Evolutionary conservation across 2,888 invertebrate genomes (phyloP), one percentile per base, ranked within the genome.

Genomic region (Drosophila meridionalis): DNA sequence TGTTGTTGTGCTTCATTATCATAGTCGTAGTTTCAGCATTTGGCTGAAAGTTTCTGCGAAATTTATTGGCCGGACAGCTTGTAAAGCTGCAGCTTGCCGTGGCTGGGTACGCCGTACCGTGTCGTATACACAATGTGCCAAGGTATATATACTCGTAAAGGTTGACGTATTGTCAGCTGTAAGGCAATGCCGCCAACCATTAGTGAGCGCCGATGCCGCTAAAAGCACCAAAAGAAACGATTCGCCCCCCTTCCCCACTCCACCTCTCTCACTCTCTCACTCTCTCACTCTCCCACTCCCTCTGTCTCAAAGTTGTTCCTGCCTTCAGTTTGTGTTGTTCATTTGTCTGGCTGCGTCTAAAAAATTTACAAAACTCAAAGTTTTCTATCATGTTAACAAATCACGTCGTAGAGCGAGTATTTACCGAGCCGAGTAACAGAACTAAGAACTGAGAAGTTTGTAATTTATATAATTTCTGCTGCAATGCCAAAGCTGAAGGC

Each of bases 301-400:
- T 36, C 14, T 28, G 12, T 48, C 2, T 26, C 42, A 77, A 79
- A 80, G 59, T 81, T 81, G 59, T 48, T 71, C 69, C 73, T 70
- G n/a, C 56, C 12, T 62, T 70, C 57, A 72, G 55, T 78, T 72
- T 36, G 53, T 32, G 72, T 73, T 55, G 66, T 43, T 47, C 12
- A 40, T 60, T 69, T 59, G 40, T 61, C 56, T 56, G 56, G 28
- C 62, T 78, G 82, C 79, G 78, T 73, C 78, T 81, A 81, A 52
- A 82, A 81, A 80, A 34, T 34, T 71, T 83, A 77, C 81, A 80
- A 73, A 82, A 80, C 34, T 12, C 68, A 67, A 85, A 87, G 72
- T 87, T 87, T 89, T 90, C 87, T 90, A 90, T 90, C 89, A 90
- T 90, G 90, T 87, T 90, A 89, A 87, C 87, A 87, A 87, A 87